Evolutionary conservation across 2,797 vertebrate genomes (phyloP), one percentile per base, ranked within the genome.

Genomic region (Glyptemys insculpta): DNA sequence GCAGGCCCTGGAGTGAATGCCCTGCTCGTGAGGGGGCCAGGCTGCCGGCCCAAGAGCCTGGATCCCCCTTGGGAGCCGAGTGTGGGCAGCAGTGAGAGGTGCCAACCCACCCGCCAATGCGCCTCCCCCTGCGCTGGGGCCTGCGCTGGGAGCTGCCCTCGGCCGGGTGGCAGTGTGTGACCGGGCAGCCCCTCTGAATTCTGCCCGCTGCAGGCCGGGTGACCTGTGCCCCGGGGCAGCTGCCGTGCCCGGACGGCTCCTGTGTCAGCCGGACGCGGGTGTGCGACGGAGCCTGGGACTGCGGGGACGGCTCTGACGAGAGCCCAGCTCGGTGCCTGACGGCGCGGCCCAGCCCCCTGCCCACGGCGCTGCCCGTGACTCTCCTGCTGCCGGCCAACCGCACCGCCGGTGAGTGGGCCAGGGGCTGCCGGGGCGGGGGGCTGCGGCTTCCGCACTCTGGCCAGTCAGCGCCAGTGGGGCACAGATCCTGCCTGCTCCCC

Each of bases 261-360:
- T 99, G 99, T 15, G 50, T 99, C 11, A 5, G 83, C 1, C 79
- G 68, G 27, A 5, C 47, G 0, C 94, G 83, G n/a, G 79, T 99
- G 54, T 99, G 99, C 50, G 99, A 99, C 0, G 98, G 99, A 12
- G 34, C 83, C 1, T 65, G 41, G 21, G 98, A 99, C 97, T 99
- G 99, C 95, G 87, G 79, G 0, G 98, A 97, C 0, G 98, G 98
- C 82, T 98, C 98, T 2, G 99, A 99, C 0, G 99, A 99, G 95
- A 98, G 98, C 8, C 96, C 87, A 3, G 92, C 85, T 53, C 96
- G 94, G 37, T 99, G 99, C 50, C 90, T 37, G 2, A 85, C 44
- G 4, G 54, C 91, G 4, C 84, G 95, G 93, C 53, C 92, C 12
- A 47, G 47, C 3, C 8, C 96, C 4, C 8, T 54, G 29, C 25